Conservation (phyloP, 2,113 vertebrate species). For the Cyprinodon variegatus region DNA sequence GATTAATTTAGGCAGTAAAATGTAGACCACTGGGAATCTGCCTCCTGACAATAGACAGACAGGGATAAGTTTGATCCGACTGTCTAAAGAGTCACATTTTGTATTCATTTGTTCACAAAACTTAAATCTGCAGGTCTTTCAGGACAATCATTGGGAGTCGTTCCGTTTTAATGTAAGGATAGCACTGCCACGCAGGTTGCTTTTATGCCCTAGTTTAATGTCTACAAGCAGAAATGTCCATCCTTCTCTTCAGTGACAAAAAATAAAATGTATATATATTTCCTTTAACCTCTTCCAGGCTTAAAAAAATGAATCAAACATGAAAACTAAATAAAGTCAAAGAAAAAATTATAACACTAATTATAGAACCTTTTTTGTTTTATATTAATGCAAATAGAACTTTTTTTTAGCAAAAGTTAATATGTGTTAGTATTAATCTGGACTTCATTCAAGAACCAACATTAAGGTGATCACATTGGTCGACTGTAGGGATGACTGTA, state of each 20-base stretch:
- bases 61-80: conserved; percentile 33
- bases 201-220: conserved; percentile 57
- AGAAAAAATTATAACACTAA: not conserved
- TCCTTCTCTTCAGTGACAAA: not conserved
- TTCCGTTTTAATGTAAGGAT: not conserved
- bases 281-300: not conserved
- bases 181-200: conserved; percentile 40
- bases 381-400: not conserved
- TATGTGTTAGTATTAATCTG: no score
- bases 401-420: no score
- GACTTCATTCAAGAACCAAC: no score
- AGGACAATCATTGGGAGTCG: no score
- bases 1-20: conserved; percentile 23
- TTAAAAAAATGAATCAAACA: not conserved
- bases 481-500: no score
- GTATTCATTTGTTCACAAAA: conserved; percentile 40
- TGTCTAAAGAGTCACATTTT: conserved; percentile 56
- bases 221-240: conserved; percentile 33
- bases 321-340: not conserved
- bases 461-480: no score
- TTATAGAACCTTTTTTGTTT: not conserved
- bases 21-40: conserved; percentile 33
- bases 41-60: conserved; percentile 33
- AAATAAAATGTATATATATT: not conserved
- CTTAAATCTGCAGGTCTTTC: conserved; percentile 13